Conservation (phyloP, 2,888 invertebrate genomes). For the Caenorhabditis angaria region DNA sequence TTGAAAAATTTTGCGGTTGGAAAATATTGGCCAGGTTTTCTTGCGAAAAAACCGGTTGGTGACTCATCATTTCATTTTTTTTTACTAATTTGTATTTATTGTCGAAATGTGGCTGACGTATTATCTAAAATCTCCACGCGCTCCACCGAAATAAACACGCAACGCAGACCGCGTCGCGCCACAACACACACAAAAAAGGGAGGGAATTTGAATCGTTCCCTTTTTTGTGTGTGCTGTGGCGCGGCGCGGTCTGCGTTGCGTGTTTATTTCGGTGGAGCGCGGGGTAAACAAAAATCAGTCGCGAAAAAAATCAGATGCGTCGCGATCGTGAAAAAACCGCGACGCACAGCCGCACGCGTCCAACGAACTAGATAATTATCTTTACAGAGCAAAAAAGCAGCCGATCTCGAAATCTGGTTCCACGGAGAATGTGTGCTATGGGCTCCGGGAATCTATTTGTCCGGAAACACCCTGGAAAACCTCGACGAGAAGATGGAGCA, state of each 20-base stretch:
- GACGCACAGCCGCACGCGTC: background rate
- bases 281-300: too few species aligned
- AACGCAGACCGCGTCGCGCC: too few species aligned
- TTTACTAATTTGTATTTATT: too few species aligned
- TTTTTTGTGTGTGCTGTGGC: too few species aligned
- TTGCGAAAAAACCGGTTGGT: constrained; percentile 42
- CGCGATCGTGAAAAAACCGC: background rate
- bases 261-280: too few species aligned
- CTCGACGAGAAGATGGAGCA: constrained; percentile 35
- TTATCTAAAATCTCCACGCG: too few species aligned
- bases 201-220: too few species aligned
- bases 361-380: background rate
- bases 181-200: too few species aligned
- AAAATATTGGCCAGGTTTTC: constrained; percentile 44
- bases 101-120: too few species aligned
- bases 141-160: too few species aligned
- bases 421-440: constrained; percentile 53
- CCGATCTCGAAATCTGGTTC: constrained; percentile 47
- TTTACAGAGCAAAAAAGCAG: constrained; percentile 15
- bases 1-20: constrained; percentile 12
- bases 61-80: background rate
- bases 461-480: constrained; percentile 41
- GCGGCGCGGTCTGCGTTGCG: too few species aligned
- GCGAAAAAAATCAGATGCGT: background rate
- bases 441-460: constrained; percentile 48